Base-by-base conservation (phyloP, 2,113 vertebrate genomes). In the Halichoeres trimaculatus region DNA sequence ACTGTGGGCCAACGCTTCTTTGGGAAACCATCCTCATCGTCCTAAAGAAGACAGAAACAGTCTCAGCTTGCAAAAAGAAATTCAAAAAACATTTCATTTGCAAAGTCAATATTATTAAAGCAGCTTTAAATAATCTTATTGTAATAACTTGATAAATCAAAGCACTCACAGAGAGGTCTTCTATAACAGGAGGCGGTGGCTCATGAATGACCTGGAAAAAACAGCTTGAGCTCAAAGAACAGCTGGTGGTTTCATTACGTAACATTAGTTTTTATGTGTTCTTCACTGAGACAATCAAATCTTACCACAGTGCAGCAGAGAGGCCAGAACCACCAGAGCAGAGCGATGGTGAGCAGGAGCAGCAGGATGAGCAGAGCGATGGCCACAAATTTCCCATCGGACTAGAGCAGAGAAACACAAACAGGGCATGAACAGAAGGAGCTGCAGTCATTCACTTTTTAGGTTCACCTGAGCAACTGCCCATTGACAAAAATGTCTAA, bases 291-390 rank as follows among this genome's bases (percentile, higher is more conserved):
- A 54, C 11, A 34, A 63, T 67, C 52, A 48, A 36, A 55, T 91
- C 96, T 90, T 93, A 99, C 98, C 97, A 99, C 96, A 0, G 98
- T 99, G 91, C 98, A 99, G 91, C 98, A 99, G 13, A 99, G 96
- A 2, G 98, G 98, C 98, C 98, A 99, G 93, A 99, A 99, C 98
- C 98, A 99, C 98, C 98, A 99, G 41, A 99, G 93, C 26, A 99
- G 91, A 2, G 82, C 94, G 80, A 98, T n/a, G 0, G 91, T 93
- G 88, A 99, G 87, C 54, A 99, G 93, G 3, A 99, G 93, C 85
- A 99, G 94, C 35, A 99, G 95, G 86, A 99, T 95, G 70, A 99
- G 89, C 85, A 99, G 80, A 0, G 96, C 96, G 0, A 99, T 94
- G 1, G 96, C 97, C 94, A 99, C 93, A 83, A 97, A 96, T 24